These are phyloP conservation scores for Lacerta bilineata DNA, from an alignment of 2,797 vertebrate genomes.

Conservation along the genomic window DNA sequence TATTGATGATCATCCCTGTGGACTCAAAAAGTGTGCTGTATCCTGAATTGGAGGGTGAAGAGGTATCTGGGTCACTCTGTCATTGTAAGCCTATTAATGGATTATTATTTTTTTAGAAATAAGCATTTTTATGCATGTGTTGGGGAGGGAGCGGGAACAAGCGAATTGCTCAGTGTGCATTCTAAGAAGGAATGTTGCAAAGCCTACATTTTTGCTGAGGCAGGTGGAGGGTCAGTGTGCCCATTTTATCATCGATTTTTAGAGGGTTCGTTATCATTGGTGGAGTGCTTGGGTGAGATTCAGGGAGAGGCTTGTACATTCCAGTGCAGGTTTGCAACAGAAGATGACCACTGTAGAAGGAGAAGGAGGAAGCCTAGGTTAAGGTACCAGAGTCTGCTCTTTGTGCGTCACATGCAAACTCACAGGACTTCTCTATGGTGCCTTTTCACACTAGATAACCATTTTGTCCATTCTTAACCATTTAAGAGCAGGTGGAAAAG, in stretches of 20 bases:
- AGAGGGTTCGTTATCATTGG: not conserved
- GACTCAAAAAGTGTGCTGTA: conserved; percentile 7
- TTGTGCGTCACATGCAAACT: not conserved
- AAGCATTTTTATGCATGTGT: conserved; percentile 11
- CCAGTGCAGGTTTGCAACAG: not conserved
- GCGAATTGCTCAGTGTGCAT: conserved; percentile 19
- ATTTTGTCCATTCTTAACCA: not conserved
- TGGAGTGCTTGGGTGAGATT: not conserved
- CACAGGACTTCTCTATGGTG: not conserved
- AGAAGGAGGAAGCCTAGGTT: not conserved
- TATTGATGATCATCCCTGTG: conserved; percentile 14
- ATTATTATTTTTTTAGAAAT: conserved; percentile 8
- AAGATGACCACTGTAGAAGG: not conserved
- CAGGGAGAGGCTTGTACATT: not conserved
- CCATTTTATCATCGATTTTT: not conserved
- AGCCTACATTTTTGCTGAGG: conserved; percentile 14
- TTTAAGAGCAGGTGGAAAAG: not conserved
- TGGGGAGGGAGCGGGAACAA: not conserved
- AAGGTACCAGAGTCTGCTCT: not conserved
- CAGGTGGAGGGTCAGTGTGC: not conserved
- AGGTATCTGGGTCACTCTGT: conserved; percentile 26
- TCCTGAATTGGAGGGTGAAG: conserved; percentile 19
- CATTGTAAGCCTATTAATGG: conserved; percentile 31
- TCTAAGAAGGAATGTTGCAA: not conserved
- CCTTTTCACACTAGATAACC: conserved; percentile 2